phyloP scores from a whole-genome alignment of 2,113 vertebrate species.

The Rhizomys pruinosus region DNA sequence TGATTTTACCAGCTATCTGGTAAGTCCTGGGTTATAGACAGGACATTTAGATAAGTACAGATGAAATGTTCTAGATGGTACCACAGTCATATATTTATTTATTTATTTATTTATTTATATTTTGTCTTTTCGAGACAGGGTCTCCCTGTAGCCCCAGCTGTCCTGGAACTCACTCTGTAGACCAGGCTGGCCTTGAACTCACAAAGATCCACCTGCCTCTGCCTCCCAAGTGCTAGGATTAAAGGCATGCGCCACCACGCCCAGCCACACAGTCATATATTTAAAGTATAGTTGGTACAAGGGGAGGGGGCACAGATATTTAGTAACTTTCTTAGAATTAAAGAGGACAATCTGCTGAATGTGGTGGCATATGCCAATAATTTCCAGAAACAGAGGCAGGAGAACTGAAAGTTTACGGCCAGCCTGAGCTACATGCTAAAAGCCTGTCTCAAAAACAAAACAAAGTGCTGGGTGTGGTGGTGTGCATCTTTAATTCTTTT shows the following conservation, averaged over 20 bases:
- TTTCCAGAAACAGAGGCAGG: not conserved
- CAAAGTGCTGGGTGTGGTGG: no score
- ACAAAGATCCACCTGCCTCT: no score
- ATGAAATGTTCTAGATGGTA: not conserved
- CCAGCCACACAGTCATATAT: not conserved
- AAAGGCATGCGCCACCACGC: no score
- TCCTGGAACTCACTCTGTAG: no score
- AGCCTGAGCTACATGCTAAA: not conserved
- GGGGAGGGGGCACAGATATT: not conserved
- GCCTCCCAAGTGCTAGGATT: no score
- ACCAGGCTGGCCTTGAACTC: no score
- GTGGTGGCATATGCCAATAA: not conserved
- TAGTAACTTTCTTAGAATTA: not conserved
- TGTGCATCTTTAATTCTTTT: no score
- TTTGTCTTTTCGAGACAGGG: no score
- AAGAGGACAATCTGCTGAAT: no score
- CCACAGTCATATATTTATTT: not conserved
- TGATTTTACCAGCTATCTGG: not conserved
- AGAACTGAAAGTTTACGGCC: not conserved
- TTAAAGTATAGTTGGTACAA: not conserved
- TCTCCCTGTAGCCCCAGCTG: no score
- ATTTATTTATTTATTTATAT: conserved; percentile 5
- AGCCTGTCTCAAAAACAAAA: not conserved
- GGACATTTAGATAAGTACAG: not conserved
- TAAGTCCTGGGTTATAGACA: not conserved